Conservation (phyloP, 2,888 invertebrate species). For the Torymus texanus region DNA sequence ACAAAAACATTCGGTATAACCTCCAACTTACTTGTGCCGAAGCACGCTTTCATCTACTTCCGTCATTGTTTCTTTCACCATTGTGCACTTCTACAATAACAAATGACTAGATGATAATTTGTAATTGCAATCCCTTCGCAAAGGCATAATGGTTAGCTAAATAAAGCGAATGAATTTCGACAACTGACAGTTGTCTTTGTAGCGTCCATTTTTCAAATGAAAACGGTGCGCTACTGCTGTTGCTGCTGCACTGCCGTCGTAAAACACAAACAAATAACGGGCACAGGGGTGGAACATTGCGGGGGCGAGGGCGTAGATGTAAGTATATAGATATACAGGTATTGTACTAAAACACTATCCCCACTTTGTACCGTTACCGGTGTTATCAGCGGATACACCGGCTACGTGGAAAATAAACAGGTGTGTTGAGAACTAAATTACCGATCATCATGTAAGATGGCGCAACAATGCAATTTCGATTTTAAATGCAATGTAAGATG, state of each 20-base stretch:
- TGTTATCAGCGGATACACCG: too few relatives aligned
- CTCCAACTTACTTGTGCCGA: slow-evolving; percentile 56
- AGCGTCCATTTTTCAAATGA: slow-evolving; percentile 40
- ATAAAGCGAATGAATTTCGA: slow-evolving; percentile 6
- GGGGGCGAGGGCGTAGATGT: too few relatives aligned
- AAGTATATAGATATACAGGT: too few relatives aligned
- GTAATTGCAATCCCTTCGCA: not conserved
- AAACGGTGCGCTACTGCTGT: not conserved
- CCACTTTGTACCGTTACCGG: too few relatives aligned
- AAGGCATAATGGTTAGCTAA: not conserved
- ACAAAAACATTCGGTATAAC: slow-evolving; percentile 42
- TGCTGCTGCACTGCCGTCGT: not conserved
- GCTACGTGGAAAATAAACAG: too few relatives aligned
- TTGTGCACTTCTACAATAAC: slow-evolving; percentile 22
- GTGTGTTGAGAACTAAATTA: too few relatives aligned
- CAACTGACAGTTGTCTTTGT: slow-evolving; percentile 1
- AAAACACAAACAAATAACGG: not conserved
- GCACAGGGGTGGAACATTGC: not conserved
- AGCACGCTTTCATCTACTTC: slow-evolving; percentile 46
- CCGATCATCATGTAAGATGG: too few relatives aligned
- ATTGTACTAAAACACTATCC: too few relatives aligned
- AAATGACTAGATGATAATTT: slow-evolving; percentile 6
- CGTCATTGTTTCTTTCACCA: slow-evolving; percentile 45
- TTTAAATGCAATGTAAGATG: too few relatives aligned
- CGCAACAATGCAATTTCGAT: too few relatives aligned